Evolutionary conservation across 2,888 invertebrate genomes (phyloP), one percentile per base, ranked within the genome.

Genomic region (Watsonalla cultraria): DNA sequence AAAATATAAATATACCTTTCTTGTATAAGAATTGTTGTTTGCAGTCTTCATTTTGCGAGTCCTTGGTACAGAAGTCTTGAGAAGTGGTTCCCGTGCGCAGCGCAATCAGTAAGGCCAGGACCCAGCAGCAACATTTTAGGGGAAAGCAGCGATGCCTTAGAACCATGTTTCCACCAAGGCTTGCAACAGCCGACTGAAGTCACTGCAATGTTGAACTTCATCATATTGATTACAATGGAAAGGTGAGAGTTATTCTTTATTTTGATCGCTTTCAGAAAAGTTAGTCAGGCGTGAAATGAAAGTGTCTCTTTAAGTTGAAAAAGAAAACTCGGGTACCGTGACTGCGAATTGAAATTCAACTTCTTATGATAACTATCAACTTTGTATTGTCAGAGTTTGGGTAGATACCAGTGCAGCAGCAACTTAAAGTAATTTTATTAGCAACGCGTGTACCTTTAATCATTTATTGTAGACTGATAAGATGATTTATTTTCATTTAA

Each of bases 211-310:
- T 64, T 60, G 61, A 60, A 66, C 70, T 65, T 70, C 70, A 76
- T 72, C 72, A 84, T 74, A 86, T 85, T 76, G 81, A 77, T 77
- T 78, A 70, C 71, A 69, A 66, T 66, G 65, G 72, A 72, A 77
- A 72, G 66, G 81, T 76, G 77, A 80, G 68, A 78, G 80, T 65
- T 60, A 62, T 65, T 65, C 64, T 68, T 63, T 69, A 71, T 76
- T 76, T 71, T 64, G 66, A 64, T 71, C 68, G 67, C 70, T 72
- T 72, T 76, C 66, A 70, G 76, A 78, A 76, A 76, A 78, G 77
- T 70, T 65, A 77, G 72, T 71, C 57, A 59, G 75, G 73, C 83
- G 84, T 84, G 76, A 85, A 85, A 86, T 84, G 84, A 87, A 86
- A 85, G 86, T 74, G 71, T 64, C 68, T 58, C 59, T 56, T 64